Base-by-base conservation (phyloP, 2,113 vertebrate genomes). In the Ageneiosus marmoratus region DNA sequence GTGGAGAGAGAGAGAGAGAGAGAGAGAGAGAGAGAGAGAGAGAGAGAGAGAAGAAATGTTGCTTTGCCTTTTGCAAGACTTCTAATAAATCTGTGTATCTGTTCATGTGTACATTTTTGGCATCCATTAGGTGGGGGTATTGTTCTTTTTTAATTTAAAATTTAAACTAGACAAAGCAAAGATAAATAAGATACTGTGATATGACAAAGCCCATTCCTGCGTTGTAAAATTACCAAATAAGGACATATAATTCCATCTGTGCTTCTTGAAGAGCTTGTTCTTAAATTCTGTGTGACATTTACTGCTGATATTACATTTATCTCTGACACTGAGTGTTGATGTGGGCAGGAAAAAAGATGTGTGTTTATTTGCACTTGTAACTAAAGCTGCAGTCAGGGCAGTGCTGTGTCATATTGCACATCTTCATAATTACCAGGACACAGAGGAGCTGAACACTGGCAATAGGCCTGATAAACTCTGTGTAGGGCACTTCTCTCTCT, bases 71-170 rank as follows among this genome's bases (percentile, higher is more conserved):
- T 24, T 24, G 41, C 0, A 69, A 44, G 37, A 24, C 22, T 12
- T 69, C 10, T 3, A 32, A 1, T 34, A 34, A 51, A 34, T 20
- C 16, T 32, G 27, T 32, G 32, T 53, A 4, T 12, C 32, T 34
- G 22, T n/a, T 51, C 32, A 51, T 73, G 24, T 73, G 12, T 50
- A 15, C 12, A 48, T 41, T 41, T 41, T 32, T 79, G 32, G 29
- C 51, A 60, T 56, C 77, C 81, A n/a, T 53, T 62, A 80, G 80
- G 15, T 76, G 60, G 70, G 29, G 58, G 58, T 80, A 34, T 80
- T 69, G 70, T 73, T 48, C 53, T 27, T 70, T 50, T 70, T 12
- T 44, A 18, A 37, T 5, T 32, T 20, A 10, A 27, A 50, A 82
- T 63, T n/a, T n/a, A 82, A 60, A 22, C 24, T 48, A 46, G 37